A percentile compares a stretch with the other conserved stretches of the same genome.
Conservation (phyloP, 2,113 vertebrate species). For the Polypterus bichir region DNA sequence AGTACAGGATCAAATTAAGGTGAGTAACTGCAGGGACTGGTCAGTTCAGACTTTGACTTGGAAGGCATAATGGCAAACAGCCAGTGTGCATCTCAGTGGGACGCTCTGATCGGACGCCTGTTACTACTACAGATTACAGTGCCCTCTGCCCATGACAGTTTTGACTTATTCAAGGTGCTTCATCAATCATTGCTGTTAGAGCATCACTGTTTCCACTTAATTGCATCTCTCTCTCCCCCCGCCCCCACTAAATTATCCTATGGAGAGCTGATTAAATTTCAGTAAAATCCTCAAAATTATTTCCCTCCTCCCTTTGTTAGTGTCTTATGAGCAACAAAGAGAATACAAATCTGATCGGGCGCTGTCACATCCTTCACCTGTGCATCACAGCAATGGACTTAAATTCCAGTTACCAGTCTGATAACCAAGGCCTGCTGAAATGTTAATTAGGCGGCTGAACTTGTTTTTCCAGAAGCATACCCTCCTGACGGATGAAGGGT, state of each 20-base stretch:
- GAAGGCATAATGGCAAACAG: no score
- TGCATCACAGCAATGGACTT: slow-evolving; percentile 14
- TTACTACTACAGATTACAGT: slow-evolving; percentile 42
- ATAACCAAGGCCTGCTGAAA: slow-evolving; percentile 18
- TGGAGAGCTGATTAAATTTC: slow-evolving; percentile 14
- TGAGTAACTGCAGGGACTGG: no score
- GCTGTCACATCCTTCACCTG: slow-evolving; percentile 38
- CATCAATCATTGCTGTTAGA: slow-evolving; percentile 29
- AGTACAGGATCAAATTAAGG: no score
- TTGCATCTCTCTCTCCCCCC: slow-evolving; percentile 43
- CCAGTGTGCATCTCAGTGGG: no score
- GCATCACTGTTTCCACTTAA: slow-evolving; percentile 37
- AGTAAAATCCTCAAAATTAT: slow-evolving; percentile 11
- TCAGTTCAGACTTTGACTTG: no score
- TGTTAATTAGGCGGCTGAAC: neutral
- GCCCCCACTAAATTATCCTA: slow-evolving; percentile 33
- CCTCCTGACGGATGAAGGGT: neutral
- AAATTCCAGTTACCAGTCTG: slow-evolving; percentile 30
- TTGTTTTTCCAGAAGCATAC: neutral
- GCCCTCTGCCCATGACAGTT: slow-evolving; percentile 43
- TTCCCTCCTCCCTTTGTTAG: neutral
- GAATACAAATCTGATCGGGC: slow-evolving; percentile 23
- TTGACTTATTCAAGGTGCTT: slow-evolving; percentile 28
- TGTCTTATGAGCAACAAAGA: neutral
- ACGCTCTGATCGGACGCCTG: slow-evolving; percentile 5